These are phyloP conservation scores for Pteromalus puparum DNA, from an alignment of 1,140 invertebrate genomes.

Conservation along the genomic window DNA sequence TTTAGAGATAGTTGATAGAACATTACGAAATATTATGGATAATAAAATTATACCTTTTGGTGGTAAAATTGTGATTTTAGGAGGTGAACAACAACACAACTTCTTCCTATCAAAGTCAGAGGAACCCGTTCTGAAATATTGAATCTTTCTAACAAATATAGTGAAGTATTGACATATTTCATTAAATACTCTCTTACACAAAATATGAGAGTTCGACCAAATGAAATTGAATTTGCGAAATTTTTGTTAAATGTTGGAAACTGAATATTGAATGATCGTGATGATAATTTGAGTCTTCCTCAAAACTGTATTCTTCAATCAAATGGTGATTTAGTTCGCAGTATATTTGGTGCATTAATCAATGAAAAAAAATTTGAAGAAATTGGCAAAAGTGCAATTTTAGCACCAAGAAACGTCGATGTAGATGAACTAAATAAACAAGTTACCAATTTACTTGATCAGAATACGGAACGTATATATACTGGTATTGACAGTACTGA, in stretches of 20 bases:
- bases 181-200: conserved; percentile 5
- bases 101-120: conserved; percentile 54
- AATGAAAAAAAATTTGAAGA: conserved; percentile 25
- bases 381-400: conserved; percentile 8
- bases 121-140: conserved; percentile 55
- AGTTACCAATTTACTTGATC: no score
- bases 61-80: conserved; percentile 56
- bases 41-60: conserved; percentile 55
- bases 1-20: conserved; percentile 51
- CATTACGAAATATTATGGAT: conserved; percentile 51
- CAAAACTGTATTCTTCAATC: not conserved
- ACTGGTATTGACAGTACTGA: no score
- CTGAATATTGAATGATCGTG: not conserved
- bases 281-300: not conserved
- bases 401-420: conserved; percentile 31
- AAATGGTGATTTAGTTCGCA: not conserved
- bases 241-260: conserved; percentile 40
- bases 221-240: conserved; percentile 47
- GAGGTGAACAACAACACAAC: conserved; percentile 58
- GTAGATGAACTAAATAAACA: conserved; percentile 41
- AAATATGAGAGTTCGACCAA: conserved; percentile 22
- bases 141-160: conserved; percentile 51
- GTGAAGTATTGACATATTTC: conserved; percentile 27
- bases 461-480: no score
- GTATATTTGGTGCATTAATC: conserved; percentile 22